Evolutionary conservation across 2,888 invertebrate genomes (phyloP).

Genomic region (Zygaena filipendulae): DNA sequence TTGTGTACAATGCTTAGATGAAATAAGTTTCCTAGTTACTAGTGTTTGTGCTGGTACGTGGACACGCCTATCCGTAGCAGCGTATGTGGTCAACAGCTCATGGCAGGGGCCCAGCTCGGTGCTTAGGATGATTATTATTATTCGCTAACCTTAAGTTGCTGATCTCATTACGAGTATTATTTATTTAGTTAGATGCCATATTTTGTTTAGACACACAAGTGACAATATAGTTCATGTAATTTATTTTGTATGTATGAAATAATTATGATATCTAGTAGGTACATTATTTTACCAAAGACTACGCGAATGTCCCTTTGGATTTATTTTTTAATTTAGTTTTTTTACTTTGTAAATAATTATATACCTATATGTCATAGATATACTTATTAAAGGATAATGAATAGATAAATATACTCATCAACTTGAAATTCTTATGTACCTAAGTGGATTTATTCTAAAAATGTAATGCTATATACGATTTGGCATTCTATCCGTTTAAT

Average conservation of each 20-base stretch:
- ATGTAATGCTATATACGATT: conserved; percentile 6
- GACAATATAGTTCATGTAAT: conserved; percentile 51
- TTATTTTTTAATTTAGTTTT: conserved; percentile 22
- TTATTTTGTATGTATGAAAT: conserved; percentile 30
- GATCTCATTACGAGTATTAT: conserved; percentile 67
- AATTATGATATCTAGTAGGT: conserved; percentile 26
- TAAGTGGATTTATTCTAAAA: not conserved
- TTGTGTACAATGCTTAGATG: too few relatives aligned
- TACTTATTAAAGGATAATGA: conserved; percentile 18
- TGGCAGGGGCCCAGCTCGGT: too few relatives aligned
- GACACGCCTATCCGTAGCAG: too few relatives aligned
- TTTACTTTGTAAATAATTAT: conserved; percentile 30
- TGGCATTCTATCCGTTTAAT: too few relatives aligned
- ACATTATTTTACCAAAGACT: conserved; percentile 62
- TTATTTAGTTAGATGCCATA: conserved; percentile 68
- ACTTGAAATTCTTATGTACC: conserved; percentile 38
- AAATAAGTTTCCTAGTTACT: too few relatives aligned
- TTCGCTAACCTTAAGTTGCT: conserved; percentile 52
- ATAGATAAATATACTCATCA: conserved; percentile 30
- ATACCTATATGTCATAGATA: not conserved
- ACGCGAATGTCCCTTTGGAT: conserved; percentile 46
- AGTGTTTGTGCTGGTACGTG: too few relatives aligned
- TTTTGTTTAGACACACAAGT: conserved; percentile 41
- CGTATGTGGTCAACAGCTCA: too few relatives aligned
- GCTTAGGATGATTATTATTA: conserved; percentile 42